phyloP scores from a whole-genome alignment of 1,140 invertebrate genomes.

The Formica exsecta region DNA sequence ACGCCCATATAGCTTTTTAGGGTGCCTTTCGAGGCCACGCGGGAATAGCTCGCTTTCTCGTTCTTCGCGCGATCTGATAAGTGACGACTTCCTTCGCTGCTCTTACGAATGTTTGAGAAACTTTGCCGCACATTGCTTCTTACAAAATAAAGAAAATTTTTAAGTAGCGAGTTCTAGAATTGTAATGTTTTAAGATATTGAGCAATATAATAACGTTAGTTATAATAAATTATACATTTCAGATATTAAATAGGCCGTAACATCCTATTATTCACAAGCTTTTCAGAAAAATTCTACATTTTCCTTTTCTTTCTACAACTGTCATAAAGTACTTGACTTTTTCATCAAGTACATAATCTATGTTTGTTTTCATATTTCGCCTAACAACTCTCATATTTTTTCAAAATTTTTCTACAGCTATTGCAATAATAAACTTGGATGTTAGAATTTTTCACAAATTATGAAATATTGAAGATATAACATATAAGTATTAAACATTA shows the following conservation, averaged over 20 bases:
- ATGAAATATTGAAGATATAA: neutral
- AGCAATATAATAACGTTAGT: neutral
- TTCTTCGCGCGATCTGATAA: constrained; percentile 64
- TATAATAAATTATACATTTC: neutral
- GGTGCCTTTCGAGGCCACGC: constrained; percentile 58
- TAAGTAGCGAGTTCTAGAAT: neutral
- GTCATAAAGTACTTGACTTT: neutral
- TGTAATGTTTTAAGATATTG: neutral
- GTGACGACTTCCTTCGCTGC: constrained; percentile 65
- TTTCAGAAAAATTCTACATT: neutral
- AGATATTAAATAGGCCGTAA: neutral
- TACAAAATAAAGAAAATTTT: neutral
- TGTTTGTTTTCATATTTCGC: neutral
- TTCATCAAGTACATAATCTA: neutral
- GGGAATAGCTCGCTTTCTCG: constrained; percentile 61
- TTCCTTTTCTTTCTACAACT: neutral
- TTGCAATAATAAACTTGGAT: neutral
- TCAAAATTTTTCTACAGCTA: neutral
- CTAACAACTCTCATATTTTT: neutral
- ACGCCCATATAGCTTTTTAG: constrained; percentile 66
- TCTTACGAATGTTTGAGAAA: constrained; percentile 29
- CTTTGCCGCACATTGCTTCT: neutral
- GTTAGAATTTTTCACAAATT: neutral
- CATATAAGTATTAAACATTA: no score
- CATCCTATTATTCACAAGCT: neutral